Conservation (phyloP, 1,140 invertebrate genomes). For the Anastrepha obliqua region DNA sequence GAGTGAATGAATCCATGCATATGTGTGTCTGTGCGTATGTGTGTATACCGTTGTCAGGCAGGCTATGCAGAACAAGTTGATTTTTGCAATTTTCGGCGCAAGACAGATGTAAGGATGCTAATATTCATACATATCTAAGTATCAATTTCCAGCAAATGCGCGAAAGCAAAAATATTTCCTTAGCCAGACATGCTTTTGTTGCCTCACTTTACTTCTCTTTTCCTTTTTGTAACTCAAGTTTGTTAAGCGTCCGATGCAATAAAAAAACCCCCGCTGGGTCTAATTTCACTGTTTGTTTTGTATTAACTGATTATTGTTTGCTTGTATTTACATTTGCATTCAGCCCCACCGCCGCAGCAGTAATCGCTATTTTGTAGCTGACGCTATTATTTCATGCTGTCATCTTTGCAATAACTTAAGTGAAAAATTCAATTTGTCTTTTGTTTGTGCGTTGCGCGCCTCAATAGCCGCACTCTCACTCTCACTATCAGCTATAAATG, state of each 20-base stretch:
- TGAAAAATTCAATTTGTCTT: constrained; percentile 54
- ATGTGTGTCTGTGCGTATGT: constrained; percentile 1
- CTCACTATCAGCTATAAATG: background rate
- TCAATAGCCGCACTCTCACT: background rate
- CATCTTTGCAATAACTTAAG: constrained; percentile 27
- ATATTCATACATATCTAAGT: background rate
- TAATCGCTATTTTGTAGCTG: background rate
- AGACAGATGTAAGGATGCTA: background rate
- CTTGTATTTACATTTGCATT: constrained; percentile 32
- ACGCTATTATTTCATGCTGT: constrained; percentile 30
- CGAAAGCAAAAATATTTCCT: background rate
- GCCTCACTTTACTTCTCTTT: background rate
- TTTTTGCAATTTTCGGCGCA: background rate
- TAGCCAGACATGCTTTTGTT: background rate
- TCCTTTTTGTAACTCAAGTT: too few relatives aligned
- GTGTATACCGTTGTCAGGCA: constrained; percentile 16
- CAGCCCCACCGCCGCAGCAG: background rate
- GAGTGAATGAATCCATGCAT: background rate
- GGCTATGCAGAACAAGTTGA: background rate
- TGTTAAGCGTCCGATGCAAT: background rate
- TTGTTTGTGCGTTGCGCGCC: background rate
- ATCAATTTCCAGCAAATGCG: background rate
- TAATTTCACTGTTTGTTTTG: constrained; percentile 39
- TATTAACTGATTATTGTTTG: constrained; percentile 52
- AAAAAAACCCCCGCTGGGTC: constrained; percentile 20